These are phyloP conservation scores for Phoebastria nigripes DNA, from an alignment of 2,797 vertebrate species.

Conservation along the genomic window DNA sequence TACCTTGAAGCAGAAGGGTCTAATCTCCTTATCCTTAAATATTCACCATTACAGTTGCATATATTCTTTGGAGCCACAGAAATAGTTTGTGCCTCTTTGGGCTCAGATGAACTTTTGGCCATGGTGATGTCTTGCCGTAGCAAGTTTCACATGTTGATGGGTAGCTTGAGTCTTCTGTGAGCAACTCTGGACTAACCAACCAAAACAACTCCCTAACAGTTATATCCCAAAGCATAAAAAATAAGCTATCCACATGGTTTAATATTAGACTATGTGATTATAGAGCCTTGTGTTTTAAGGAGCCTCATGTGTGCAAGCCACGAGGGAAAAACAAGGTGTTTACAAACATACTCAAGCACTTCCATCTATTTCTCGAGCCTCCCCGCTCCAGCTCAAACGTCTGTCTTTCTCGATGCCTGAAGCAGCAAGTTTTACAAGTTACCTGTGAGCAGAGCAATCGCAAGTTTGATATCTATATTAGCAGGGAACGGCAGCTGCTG, in stretches of 20 bases:
- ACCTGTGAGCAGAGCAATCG: not conserved
- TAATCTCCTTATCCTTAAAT: not conserved
- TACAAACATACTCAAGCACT: not conserved
- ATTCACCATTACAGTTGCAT: not conserved
- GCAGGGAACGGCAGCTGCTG: not conserved
- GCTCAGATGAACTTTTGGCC: not conserved
- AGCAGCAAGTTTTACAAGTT: not conserved
- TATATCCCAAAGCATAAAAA: not conserved
- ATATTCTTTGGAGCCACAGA: not conserved
- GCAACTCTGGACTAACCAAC: not conserved
- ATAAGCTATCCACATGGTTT: not conserved
- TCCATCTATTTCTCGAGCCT: not conserved
- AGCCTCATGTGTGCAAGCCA: not conserved
- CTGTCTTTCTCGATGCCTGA: not conserved
- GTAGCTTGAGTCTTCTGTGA: not conserved
- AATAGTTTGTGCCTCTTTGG: not conserved
- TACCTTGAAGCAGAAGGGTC: not conserved
- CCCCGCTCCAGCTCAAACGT: not conserved
- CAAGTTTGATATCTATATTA: not conserved
- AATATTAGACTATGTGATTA: not conserved
- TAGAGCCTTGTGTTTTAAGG: not conserved
- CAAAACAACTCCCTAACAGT: not conserved
- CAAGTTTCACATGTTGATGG: rapidly evolving
- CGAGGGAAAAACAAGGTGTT: not conserved
- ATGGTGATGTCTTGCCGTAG: not conserved